A percentile compares a stretch with the other conserved stretches of the same genome.
These are phyloP conservation scores for Microtus obscurus DNA, from an alignment of 2,797 vertebrate genomes.

Conservation along the genomic window DNA sequence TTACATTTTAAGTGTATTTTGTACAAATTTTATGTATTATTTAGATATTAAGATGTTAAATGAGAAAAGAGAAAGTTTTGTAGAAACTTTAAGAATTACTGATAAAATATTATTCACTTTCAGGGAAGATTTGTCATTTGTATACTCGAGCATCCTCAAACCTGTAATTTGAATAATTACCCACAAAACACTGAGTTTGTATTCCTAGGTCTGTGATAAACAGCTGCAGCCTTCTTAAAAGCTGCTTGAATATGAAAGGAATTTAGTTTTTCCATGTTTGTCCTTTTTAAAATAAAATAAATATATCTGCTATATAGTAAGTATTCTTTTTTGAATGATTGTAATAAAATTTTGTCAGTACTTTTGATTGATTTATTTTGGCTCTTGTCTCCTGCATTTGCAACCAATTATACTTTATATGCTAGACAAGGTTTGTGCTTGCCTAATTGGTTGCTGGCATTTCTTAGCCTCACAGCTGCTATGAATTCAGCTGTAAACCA, in stretches of 20 bases:
- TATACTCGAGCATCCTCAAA: constrained; percentile 52
- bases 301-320: constrained; percentile 67
- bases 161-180: constrained; percentile 48
- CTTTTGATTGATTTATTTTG: constrained; percentile 76
- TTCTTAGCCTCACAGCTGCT: constrained; percentile 87
- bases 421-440: constrained; percentile 85
- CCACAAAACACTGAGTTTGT: constrained; percentile 60
- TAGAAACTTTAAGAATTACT: constrained; percentile 32
- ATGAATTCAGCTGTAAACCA: constrained; percentile 86
- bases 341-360: constrained; percentile 59
- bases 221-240: constrained; percentile 61
- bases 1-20: constrained; percentile 51
- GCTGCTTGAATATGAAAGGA: background rate
- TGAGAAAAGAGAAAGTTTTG: constrained; percentile 36
- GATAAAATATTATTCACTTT: constrained; percentile 56
- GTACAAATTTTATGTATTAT: constrained; percentile 5
- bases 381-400: constrained; percentile 70
- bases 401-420: constrained; percentile 85
- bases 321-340: constrained; percentile 69
- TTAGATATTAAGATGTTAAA: constrained; percentile 25
- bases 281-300: background rate
- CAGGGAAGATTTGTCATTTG: constrained; percentile 19
- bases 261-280: constrained; percentile 59
- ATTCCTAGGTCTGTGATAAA: constrained; percentile 52
- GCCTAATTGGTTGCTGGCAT: constrained; percentile 87